A percentile compares a stretch with the other conserved stretches of the same genome.
phyloP scores from a whole-genome alignment of 2,797 vertebrate species.

The Schizopygopsis malacanthus region DNA sequence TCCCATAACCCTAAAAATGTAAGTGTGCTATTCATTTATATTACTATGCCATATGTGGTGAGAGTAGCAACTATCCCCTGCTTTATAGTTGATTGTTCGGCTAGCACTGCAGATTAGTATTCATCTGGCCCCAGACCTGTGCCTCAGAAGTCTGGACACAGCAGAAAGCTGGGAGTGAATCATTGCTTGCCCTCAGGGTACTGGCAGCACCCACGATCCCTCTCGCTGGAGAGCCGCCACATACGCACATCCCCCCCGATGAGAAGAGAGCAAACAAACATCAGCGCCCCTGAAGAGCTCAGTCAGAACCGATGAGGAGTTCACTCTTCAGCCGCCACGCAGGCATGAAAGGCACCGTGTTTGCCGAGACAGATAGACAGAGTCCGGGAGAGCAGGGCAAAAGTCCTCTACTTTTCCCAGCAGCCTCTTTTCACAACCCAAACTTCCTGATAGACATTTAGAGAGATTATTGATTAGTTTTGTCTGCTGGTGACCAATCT shows the following conservation, averaged over 20 bases:
- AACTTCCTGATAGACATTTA: constrained; percentile 29
- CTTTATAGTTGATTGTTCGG: constrained; percentile 20
- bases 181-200: constrained; percentile 47
- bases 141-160: constrained; percentile 49
- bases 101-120: constrained; percentile 42
- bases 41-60: constrained; percentile 1
- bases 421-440: constrained; percentile 17
- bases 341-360: constrained; percentile 37
- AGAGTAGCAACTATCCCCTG: not conserved
- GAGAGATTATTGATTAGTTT: constrained; percentile 47
- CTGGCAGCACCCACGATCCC: constrained; percentile 47
- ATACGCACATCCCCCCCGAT: constrained; percentile 3
- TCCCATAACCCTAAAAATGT: constrained; percentile 11
- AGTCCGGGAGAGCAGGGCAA: constrained; percentile 6
- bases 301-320: constrained; percentile 21
- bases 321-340: constrained; percentile 19
- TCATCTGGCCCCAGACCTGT: constrained; percentile 32
- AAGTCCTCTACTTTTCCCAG: constrained; percentile 9
- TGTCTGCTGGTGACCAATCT: constrained; percentile 44
- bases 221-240: constrained; percentile 47
- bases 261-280: constrained; percentile 53
- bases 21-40: constrained; percentile 34
- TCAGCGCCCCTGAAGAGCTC: constrained; percentile 38
- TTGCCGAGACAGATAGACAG: not conserved
- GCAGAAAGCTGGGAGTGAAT: constrained; percentile 53